Conservation (phyloP, 2,113 vertebrate genomes). For the Raja brachyura region DNA sequence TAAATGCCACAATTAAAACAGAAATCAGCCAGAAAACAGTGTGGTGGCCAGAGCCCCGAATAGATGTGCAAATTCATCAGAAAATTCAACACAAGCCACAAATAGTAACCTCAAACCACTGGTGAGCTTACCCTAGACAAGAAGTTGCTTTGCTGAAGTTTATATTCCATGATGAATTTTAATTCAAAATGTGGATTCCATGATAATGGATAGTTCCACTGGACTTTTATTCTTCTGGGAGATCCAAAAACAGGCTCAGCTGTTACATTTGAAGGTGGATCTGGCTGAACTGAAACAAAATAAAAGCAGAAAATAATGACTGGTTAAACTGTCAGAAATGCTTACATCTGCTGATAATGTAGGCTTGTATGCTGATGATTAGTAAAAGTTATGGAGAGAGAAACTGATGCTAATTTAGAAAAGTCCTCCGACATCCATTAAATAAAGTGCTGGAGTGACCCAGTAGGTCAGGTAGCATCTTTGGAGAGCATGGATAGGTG, state of each 20-base stretch:
- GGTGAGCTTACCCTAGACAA: constrained; percentile 19
- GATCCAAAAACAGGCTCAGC: constrained; percentile 26
- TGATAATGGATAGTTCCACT: background rate
- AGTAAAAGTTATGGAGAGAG: too few relatives aligned
- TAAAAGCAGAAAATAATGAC: background rate
- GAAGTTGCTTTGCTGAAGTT: background rate
- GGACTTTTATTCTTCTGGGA: constrained; percentile 29
- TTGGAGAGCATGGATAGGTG: too few relatives aligned
- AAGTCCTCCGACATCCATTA: background rate
- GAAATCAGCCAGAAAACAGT: background rate
- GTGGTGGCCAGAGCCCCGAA: background rate
- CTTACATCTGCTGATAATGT: background rate
- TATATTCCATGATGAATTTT: constrained; percentile 31
- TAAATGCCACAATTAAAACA: background rate
- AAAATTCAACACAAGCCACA: background rate
- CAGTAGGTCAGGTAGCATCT: too few relatives aligned
- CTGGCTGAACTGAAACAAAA: constrained; percentile 14
- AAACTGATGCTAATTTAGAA: background rate
- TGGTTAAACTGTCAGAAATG: background rate
- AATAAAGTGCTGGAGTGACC: too few relatives aligned
- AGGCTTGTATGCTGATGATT: background rate
- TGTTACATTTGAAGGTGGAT: constrained; percentile 2
- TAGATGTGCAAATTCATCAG: background rate
- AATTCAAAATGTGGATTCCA: background rate
- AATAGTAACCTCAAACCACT: background rate